Evolutionary conservation across 2,888 invertebrate genomes (phyloP).

Genomic region (Drosophila demipolita): DNA sequence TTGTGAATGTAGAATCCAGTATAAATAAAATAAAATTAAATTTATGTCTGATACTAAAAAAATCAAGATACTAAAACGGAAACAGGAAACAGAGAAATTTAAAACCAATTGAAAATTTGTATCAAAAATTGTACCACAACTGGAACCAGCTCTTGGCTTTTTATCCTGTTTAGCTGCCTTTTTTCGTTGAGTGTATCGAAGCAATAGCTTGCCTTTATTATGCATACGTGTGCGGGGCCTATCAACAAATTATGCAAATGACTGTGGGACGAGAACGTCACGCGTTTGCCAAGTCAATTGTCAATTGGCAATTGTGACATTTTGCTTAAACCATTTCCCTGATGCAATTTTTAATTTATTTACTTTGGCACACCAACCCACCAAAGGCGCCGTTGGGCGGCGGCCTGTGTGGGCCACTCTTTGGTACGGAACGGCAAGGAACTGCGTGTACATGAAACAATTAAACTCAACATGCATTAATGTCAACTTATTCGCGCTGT

Average conservation of each 20-base stretch:
- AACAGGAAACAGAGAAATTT: not conserved
- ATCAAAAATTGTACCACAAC: not conserved
- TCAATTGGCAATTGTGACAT: slow-evolving; percentile 66
- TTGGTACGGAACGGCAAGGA: slow-evolving; percentile 45
- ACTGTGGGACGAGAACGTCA: slow-evolving; percentile 64
- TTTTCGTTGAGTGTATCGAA: slow-evolving; percentile 1
- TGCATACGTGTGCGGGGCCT: slow-evolving; percentile 52
- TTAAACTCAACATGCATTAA: slow-evolving; percentile 80
- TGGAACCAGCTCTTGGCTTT: not conserved
- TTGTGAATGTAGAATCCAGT: not conserved
- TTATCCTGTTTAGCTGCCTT: too few relatives aligned
- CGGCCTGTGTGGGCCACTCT: slow-evolving; percentile 46
- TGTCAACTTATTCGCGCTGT: slow-evolving; percentile 79
- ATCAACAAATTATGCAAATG: slow-evolving; percentile 76
- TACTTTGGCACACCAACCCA: slow-evolving; percentile 24
- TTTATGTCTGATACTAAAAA: not conserved
- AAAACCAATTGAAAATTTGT: not conserved
- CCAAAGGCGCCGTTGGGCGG: slow-evolving; percentile 7
- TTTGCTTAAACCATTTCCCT: slow-evolving; percentile 69
- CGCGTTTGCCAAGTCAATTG: slow-evolving; percentile 49
- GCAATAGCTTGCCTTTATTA: slow-evolving; percentile 57
- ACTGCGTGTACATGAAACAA: slow-evolving; percentile 77
- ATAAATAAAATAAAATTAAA: not conserved
- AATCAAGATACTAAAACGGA: not conserved
- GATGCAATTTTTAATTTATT: slow-evolving; percentile 48